Percentiles rank a stretch among this genome's conserved stretches.
These are phyloP conservation scores for Orientallactaga bullata DNA, from an alignment of 2,113 vertebrate genomes.

Conservation along the genomic window DNA sequence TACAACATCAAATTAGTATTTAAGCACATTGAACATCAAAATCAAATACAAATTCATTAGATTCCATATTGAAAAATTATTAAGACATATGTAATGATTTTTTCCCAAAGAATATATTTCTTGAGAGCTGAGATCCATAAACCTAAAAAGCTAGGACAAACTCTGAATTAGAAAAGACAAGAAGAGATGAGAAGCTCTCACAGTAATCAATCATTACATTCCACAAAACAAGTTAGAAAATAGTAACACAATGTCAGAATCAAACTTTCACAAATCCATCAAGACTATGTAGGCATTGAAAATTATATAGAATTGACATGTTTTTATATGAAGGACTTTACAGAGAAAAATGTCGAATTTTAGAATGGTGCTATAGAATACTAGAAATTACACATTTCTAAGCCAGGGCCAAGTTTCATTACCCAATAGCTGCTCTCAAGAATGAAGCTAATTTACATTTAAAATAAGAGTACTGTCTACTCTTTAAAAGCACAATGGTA, in stretches of 20 bases:
- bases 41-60: neutral
- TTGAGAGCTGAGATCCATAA: constrained; percentile 39
- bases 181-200: constrained; percentile 56
- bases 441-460: constrained; percentile 89
- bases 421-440: constrained; percentile 86
- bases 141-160: neutral
- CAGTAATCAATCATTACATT: neutral
- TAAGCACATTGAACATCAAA: constrained; percentile 11
- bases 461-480: constrained; percentile 88
- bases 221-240: neutral
- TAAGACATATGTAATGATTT: constrained; percentile 21
- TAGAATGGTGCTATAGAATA: constrained; percentile 74
- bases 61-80: constrained; percentile 40
- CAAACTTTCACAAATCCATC: constrained; percentile 58
- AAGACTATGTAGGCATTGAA: constrained; percentile 24
- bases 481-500: constrained; percentile 89
- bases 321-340: constrained; percentile 68
- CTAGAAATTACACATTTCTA: constrained; percentile 81
- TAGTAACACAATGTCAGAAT: neutral
- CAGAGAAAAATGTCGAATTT: constrained; percentile 72
- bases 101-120: constrained; percentile 63
- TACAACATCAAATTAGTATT: neutral
- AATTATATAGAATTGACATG: constrained; percentile 49
- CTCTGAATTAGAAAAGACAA: neutral
- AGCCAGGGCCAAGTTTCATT: constrained; percentile 81